Base-by-base conservation (phyloP, 2,888 invertebrate species). In the Acleris emargana region DNA sequence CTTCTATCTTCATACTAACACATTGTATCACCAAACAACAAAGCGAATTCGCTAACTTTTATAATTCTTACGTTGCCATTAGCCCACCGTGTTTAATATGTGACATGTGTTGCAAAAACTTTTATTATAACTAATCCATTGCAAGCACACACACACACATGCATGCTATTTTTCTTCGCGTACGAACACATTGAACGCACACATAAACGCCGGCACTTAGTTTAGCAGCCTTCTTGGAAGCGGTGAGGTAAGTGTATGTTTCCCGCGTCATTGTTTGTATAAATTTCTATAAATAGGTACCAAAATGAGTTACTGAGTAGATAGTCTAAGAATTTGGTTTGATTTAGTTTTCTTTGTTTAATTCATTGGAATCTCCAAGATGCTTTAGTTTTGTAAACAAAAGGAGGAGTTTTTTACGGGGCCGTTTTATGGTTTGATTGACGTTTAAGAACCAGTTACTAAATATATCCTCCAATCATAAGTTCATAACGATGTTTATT, bases 71-170 rank as follows among this genome's bases (percentile, higher is more conserved):
- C 80, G 83, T 83, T 77, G 84, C 89, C 86, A 91, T 91, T 91
- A 92, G 90, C 90, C 84, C 81, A 84, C 59, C 85, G 86, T 91
- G 90, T 91, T 92, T 92, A 92, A 92, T 92, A 92, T 91, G 88
- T 89, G 91, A 91, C 91, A 92, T 91, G 90, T 92, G 91, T 90
- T 91, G 87, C 91, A 91, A 91, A 92, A 92, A 92, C 91, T 92
- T 92, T 92, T 92, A 92, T 92, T 91, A 91, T 91, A 91, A 92
- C 89, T 92, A 91, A 92, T 92, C 91, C 90, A 89, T 91, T 90
- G 91, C 91, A 90, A 83, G 86, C 84, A 80, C 74, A 38, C 73
- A 68, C 77, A 77, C 80, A 81, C 72, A 74, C 68, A 71, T 62
- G 71, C 69, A 74, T 73, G 68, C 69, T 74, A 76, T 76, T 76